Evolutionary conservation across 2,113 vertebrate genomes (phyloP).

Genomic region (Apteryx mantelli): DNA sequence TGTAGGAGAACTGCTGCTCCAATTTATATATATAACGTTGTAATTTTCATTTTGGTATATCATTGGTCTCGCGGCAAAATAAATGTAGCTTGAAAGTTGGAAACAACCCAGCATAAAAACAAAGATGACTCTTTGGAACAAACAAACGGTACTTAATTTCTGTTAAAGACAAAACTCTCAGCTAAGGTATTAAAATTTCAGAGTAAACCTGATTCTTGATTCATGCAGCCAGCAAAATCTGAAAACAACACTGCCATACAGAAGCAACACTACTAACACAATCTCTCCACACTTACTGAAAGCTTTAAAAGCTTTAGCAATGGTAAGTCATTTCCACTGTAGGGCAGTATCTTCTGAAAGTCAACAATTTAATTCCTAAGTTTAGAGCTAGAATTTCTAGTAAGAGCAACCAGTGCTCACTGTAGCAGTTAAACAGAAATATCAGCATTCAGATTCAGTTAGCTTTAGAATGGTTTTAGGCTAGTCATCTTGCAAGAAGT

Average conservation of each 20-base stretch:
- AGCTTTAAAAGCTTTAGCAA: neutral
- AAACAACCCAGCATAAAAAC: neutral
- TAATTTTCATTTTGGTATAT: neutral
- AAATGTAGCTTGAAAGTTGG: neutral
- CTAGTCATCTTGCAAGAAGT: neutral
- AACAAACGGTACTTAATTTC: neutral
- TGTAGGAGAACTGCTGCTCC: neutral
- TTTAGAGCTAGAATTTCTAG: neutral
- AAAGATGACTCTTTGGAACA: neutral
- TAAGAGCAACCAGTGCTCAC: neutral
- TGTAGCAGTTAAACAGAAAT: neutral
- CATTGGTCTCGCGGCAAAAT: neutral
- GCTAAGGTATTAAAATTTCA: neutral
- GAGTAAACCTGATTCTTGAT: neutral
- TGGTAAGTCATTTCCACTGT: neutral
- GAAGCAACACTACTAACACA: neutral
- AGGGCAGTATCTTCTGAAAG: neutral
- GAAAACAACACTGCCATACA: neutral
- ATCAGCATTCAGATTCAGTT: neutral
- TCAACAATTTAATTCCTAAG: neutral
- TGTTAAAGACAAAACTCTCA: neutral
- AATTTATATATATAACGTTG: rapidly evolving
- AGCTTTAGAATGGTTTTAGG: neutral
- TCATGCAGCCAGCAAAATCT: neutral
- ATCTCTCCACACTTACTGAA: neutral